Evolutionary conservation across 2,113 vertebrate genomes (phyloP).

Genomic region (Pica pica): DNA sequence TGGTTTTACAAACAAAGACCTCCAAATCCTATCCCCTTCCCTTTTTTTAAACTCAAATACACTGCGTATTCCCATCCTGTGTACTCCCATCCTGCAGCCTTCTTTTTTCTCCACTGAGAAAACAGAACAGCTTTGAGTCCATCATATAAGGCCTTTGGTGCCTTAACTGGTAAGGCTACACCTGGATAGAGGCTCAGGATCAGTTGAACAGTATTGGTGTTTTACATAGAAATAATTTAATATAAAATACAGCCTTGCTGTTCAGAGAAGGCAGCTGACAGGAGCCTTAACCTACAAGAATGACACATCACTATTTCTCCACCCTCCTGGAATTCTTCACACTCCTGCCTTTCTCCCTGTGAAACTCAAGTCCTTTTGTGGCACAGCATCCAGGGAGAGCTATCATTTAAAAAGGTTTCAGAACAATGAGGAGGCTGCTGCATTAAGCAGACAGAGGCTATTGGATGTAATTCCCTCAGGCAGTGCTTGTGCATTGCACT

Average conservation of each 20-base stretch:
- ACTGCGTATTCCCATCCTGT: neutral
- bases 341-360: neutral
- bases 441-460: neutral
- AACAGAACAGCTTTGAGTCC: neutral
- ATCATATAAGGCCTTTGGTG: neutral
- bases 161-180: neutral
- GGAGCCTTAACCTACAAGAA: neutral
- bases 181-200: neutral
- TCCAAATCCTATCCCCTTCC: neutral
- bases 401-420: neutral
- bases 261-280: neutral
- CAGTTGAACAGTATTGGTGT: accelerated
- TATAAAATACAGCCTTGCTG: neutral
- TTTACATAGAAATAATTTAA: neutral
- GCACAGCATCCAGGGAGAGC: neutral
- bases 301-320: neutral
- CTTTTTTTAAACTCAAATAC: accelerated
- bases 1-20: neutral
- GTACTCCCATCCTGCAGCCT: neutral
- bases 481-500: neutral
- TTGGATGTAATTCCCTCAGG: neutral
- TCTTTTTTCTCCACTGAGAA: neutral
- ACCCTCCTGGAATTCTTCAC: neutral
- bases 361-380: neutral
- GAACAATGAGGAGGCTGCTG: neutral